Percentiles rank a stretch among this genome's conserved stretches.
Evolutionary conservation across 1,140 invertebrate species (phyloP).

Genomic region (Meloidogyne hapla): DNA sequence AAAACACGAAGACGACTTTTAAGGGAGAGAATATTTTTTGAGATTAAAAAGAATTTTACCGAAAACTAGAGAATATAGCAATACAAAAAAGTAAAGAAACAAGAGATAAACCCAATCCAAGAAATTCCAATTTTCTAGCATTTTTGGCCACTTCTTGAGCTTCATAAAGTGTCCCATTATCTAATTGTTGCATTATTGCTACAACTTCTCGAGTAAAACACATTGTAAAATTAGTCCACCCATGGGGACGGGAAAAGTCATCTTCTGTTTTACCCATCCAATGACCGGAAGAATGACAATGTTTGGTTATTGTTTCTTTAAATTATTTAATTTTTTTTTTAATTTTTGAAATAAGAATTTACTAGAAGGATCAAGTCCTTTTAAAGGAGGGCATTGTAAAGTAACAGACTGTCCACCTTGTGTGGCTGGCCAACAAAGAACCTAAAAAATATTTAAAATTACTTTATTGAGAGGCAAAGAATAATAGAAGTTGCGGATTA

Average conservation of each 20-base stretch:
- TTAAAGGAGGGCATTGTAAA: constrained; percentile 72
- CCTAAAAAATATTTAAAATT: neutral
- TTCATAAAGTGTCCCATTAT: constrained; percentile 64
- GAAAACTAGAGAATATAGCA: constrained; percentile 78
- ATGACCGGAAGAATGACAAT: constrained; percentile 73
- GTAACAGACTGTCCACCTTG: constrained; percentile 66
- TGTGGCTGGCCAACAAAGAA: constrained; percentile 76
- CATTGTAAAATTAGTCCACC: constrained; percentile 83
- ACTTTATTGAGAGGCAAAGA: neutral
- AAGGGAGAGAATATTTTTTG: neutral
- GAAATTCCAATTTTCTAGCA: constrained; percentile 77
- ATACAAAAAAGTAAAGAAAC: constrained; percentile 75
- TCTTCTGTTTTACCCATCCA: constrained; percentile 71
- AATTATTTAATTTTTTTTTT: constrained; percentile 13
- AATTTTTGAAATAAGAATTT: constrained; percentile 64
- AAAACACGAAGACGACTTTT: constrained; percentile 79
- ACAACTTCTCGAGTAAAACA: constrained; percentile 77
- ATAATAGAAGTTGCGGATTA: no score
- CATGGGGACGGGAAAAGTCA: constrained; percentile 66
- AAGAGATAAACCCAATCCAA: constrained; percentile 78
- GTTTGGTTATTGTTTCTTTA: constrained; percentile 75
- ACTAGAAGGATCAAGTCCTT: constrained; percentile 75
- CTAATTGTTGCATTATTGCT: constrained; percentile 60
- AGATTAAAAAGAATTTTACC: constrained; percentile 68
- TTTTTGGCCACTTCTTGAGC: constrained; percentile 75